These are phyloP conservation scores for Galendromus occidentalis DNA, from an alignment of 1,140 invertebrate genomes.

Conservation along the genomic window DNA sequence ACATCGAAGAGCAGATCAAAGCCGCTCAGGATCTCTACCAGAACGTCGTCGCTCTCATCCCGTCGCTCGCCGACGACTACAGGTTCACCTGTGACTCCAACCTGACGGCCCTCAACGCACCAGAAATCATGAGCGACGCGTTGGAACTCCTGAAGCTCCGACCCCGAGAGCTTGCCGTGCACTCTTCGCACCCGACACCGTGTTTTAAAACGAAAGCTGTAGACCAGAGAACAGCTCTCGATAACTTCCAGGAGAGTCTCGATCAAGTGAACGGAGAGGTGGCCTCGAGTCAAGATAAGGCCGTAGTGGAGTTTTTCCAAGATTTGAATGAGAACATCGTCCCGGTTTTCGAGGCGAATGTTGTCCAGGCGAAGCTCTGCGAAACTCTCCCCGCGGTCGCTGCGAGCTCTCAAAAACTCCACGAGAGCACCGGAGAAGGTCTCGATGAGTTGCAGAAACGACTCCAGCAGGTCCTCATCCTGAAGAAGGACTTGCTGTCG, in stretches of 20 bases:
- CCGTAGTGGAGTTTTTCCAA: neutral
- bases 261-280: neutral
- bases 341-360: neutral
- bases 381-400: neutral
- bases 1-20: constrained; percentile 1
- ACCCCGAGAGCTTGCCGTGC: neutral
- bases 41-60: neutral
- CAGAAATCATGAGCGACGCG: neutral
- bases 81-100: neutral
- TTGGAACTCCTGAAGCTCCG: neutral
- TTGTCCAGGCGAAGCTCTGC: neutral
- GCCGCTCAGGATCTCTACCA: neutral
- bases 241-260: neutral
- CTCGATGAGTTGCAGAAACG: neutral
- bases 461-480: constrained; percentile 5
- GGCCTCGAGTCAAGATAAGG: neutral
- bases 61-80: neutral
- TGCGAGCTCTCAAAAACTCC: neutral
- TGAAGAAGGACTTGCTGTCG: neutral
- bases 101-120: neutral
- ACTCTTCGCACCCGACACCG: neutral
- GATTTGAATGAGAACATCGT: constrained; percentile 2
- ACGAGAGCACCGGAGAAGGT: neutral
- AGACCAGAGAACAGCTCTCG: neutral
- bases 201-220: neutral